Base-by-base conservation (phyloP, 1,140 invertebrate species). In the Tetraneura akinire region DNA sequence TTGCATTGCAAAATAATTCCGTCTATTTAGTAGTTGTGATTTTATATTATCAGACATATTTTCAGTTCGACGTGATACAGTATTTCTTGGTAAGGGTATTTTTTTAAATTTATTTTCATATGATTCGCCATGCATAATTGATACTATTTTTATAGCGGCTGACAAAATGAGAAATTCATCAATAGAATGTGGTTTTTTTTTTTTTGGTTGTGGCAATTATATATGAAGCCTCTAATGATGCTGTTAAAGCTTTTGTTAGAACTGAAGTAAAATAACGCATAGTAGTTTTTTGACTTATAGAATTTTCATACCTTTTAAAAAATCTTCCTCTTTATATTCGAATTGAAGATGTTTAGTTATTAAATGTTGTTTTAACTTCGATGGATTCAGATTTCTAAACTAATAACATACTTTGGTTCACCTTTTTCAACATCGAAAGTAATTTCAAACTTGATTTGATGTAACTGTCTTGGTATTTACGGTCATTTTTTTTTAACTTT, bases 31-130 rank as follows among this genome's bases (percentile, higher is more conserved):
- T 13, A 42, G 62, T 64, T 64, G 29, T 64, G 4, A 64, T 71
- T 83, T 81, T 60, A 83, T 29, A 82, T 84, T 82, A n/a, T 83
- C 78, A 73, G 82, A 82, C 51, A 84, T 82, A 80, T 84, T 80
- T 80, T 82, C 74, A 57, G 83, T 84, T 83, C 82, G 71, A 68
- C 82, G 80, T 74, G 71, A 84, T 73, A 84, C 82, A 62, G 82
- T 83, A 73, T 83, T 83, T 81, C 83, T 83, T 23, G 83, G 84
- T 68, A 85, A 83, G 66, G 81, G 82, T 78, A 84, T 74, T 37
- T 81, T 84, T 81, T 62, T 62, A 32, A 62, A 62, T 62, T 62
- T 8, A 62, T 26, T 62, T 62, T 26, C 60, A 62, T 62, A 62
- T 62, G 60, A 62, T 62, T 62, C 60, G 60, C 60, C 11, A 32